phyloP scores from a whole-genome alignment of 2,113 vertebrate species.

The Zosterops hypoxanthus region DNA sequence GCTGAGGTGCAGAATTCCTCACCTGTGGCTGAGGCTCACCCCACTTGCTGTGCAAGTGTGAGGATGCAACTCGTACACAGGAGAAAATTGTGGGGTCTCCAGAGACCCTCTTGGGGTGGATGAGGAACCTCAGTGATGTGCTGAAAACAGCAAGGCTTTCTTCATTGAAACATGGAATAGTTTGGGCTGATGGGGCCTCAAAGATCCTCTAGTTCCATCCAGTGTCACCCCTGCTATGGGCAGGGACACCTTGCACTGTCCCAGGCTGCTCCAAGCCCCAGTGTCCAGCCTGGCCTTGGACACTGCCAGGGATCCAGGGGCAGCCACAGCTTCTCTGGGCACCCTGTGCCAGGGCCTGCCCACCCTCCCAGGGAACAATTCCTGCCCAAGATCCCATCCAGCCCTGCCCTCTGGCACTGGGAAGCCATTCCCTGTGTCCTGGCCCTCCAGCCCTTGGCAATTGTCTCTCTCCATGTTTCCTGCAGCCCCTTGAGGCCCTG shows the following conservation, averaged over 20 bases:
- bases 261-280: background rate
- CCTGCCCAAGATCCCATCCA: background rate
- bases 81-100: background rate
- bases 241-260: background rate
- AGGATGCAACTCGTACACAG: rapidly evolving
- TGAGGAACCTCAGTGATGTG: background rate
- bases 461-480: too few relatives aligned
- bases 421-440: background rate
- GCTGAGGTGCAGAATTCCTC: background rate
- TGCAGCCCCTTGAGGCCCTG: too few relatives aligned
- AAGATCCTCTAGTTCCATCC: rapidly evolving
- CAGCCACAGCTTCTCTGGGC: background rate
- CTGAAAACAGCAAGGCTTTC: background rate
- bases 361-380: background rate
- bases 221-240: too few relatives aligned
- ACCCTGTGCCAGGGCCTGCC: background rate
- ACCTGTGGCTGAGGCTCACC: background rate
- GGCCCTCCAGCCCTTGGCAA: too few relatives aligned
- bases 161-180: background rate
- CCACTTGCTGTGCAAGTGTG: rapidly evolving
- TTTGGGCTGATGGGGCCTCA: background rate
- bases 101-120: background rate
- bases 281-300: background rate
- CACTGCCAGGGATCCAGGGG: background rate
- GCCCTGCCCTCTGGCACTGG: background rate